Percentiles rank a stretch among this genome's conserved stretches.
These are phyloP conservation scores for Sturnira hondurensis DNA, from an alignment of 2,113 vertebrate species.

Conservation along the genomic window DNA sequence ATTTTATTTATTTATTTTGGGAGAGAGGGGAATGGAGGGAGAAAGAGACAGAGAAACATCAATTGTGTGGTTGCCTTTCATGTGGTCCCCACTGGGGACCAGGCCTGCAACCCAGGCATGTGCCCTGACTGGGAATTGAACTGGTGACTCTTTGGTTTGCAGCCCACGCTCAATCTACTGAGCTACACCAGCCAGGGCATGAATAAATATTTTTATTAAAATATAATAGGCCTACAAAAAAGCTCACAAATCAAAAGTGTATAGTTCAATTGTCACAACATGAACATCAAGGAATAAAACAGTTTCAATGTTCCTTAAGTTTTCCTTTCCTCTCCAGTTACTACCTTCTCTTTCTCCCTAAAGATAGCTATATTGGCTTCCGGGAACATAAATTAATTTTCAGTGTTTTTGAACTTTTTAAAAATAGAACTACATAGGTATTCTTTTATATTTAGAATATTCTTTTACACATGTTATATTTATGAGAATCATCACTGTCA, in stretches of 20 bases:
- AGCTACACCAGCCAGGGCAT: too few species aligned
- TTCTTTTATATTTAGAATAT: background rate
- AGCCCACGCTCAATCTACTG: too few species aligned
- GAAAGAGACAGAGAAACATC: too few species aligned
- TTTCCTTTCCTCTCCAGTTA: background rate
- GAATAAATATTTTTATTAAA: background rate
- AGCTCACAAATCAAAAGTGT: background rate
- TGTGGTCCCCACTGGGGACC: too few species aligned
- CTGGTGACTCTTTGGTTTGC: too few species aligned
- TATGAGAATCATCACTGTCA: background rate
- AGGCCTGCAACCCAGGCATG: too few species aligned
- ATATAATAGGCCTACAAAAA: background rate
- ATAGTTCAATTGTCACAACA: background rate
- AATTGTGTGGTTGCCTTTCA: too few species aligned
- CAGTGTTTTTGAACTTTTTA: background rate
- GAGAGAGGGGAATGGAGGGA: too few species aligned
- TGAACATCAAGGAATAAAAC: slow-evolving; percentile 24
- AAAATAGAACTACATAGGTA: background rate
- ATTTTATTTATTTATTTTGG: too few species aligned
- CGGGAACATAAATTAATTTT: slow-evolving; percentile 16
- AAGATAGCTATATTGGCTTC: background rate
- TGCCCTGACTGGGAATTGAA: too few species aligned
- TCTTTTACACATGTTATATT: background rate
- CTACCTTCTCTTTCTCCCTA: background rate
- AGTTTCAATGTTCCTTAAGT: background rate